These are phyloP conservation scores for Meliscaeva auricollis DNA, from an alignment of 2,888 invertebrate genomes.

Conservation along the genomic window DNA sequence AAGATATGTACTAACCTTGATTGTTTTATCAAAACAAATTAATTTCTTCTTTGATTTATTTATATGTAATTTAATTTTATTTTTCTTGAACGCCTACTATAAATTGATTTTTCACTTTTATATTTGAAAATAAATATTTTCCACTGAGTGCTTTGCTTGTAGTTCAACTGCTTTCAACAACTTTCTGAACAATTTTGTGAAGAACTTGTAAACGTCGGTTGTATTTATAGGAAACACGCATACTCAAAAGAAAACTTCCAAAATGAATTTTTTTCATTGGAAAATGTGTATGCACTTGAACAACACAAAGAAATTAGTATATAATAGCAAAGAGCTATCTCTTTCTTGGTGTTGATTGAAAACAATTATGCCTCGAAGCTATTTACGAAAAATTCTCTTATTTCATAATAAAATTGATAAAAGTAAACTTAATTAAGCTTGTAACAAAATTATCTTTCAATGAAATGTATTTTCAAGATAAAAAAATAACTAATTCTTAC, in stretches of 20 bases:
- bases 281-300: constrained; percentile 33
- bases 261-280: constrained; percentile 55
- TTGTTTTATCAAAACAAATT: constrained; percentile 35
- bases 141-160: neutral
- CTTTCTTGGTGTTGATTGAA: neutral
- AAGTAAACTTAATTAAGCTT: neutral
- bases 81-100: constrained; percentile 48
- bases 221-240: constrained; percentile 54
- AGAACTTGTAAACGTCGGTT: neutral
- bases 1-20: constrained; percentile 51
- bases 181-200: constrained; percentile 61
- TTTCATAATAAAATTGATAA: neutral
- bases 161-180: constrained; percentile 49
- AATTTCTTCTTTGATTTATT: constrained; percentile 31
- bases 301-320: constrained; percentile 18
- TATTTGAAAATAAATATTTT: constrained; percentile 7
- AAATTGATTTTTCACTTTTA: constrained; percentile 17
- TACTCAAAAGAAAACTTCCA: constrained; percentile 58
- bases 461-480: neutral
- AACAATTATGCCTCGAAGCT: neutral
- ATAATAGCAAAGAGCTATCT: constrained; percentile 36
- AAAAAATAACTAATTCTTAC: neutral
- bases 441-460: neutral
- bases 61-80: constrained; percentile 9
- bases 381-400: neutral